These are phyloP conservation scores for Tetraodon nigroviridis DNA, from an alignment of 2,113 vertebrate genomes.

Conservation along the genomic window DNA sequence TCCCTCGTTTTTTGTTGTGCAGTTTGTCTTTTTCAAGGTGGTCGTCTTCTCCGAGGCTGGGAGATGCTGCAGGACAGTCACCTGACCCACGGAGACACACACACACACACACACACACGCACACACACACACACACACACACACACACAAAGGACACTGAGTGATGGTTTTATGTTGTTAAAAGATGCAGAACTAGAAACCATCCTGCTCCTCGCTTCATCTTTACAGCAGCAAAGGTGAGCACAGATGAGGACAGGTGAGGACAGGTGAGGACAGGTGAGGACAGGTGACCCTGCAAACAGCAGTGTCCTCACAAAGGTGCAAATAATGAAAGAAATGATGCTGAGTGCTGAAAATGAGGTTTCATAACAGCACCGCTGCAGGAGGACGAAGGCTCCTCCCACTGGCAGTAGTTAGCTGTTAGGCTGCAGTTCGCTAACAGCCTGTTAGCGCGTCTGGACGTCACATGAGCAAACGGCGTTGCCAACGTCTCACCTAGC, in stretches of 20 bases:
- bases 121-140: neutral
- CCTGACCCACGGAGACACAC: constrained; percentile 67
- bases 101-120: neutral
- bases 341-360: constrained; percentile 89
- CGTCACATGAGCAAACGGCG: too few relatives aligned
- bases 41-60: constrained; percentile 91
- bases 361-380: too few relatives aligned
- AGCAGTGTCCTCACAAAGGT: constrained; percentile 73
- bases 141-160: neutral
- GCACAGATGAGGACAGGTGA: neutral
- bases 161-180: too few relatives aligned
- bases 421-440: too few relatives aligned
- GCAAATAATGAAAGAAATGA: constrained; percentile 96
- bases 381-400: too few relatives aligned
- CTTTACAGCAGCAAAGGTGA: too few relatives aligned
- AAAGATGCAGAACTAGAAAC: too few relatives aligned
- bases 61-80: constrained; percentile 89
- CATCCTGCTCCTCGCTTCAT: neutral
- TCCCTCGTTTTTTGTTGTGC: constrained; percentile 95
- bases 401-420: too few relatives aligned
- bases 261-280: neutral
- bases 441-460: too few relatives aligned
- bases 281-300: neutral
- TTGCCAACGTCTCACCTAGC: constrained; percentile 71
- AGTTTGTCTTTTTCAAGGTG: constrained; percentile 92